Base-by-base conservation (phyloP, 1,140 invertebrate genomes). In the Caerostris extrusa region DNA sequence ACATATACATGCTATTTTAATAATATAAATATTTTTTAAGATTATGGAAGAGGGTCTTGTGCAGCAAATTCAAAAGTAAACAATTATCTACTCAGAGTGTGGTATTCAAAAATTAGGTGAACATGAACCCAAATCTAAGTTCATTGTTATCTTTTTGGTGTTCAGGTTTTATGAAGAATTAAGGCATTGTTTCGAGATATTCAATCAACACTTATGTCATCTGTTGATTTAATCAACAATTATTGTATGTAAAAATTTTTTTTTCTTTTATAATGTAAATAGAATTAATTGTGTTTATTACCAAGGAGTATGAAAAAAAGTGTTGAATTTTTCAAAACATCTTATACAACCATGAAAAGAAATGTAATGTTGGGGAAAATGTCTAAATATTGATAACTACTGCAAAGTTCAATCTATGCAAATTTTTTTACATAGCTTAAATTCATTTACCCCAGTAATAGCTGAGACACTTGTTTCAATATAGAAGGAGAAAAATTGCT, bases 131-230 rank as follows among this genome's bases (percentile, higher is more conserved):
- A 2, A 98, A 98, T 96, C 97, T 98, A 95, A 95, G 97, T 5
- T 97, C 96, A 0, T 95, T 98, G 17, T 96, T 98, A 3, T 97
- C 97, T n/a, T 53, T 96, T 98, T 17, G 97, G 97, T 7, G 97
- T 97, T 19, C 97, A 98, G 96, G 97, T n/a, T 98, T 4, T 98
- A 98, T 95, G 98, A 98, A 95, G 96, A 97, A 82, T 96, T 98
- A 57, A 97, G 98, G 95, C 98, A 98, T 4, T 96, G 97, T 81
- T 98, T 98, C 97, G 97, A 0, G 97, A 60, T 58, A 53, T 93
- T 17, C 61, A 19, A 50, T 19, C 67, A 50, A 53, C 57, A 12
- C n/a, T 93, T 3, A 77, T 87, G 10, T 17, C n/a, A 6, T 88
- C n/a, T 58, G 67, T 77, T 53, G 64, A 3, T 55, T 93, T 61